Evolutionary conservation across 2,113 vertebrate species (phyloP), one percentile per base, ranked within the genome.

Genomic region (Crocuta crocuta): DNA sequence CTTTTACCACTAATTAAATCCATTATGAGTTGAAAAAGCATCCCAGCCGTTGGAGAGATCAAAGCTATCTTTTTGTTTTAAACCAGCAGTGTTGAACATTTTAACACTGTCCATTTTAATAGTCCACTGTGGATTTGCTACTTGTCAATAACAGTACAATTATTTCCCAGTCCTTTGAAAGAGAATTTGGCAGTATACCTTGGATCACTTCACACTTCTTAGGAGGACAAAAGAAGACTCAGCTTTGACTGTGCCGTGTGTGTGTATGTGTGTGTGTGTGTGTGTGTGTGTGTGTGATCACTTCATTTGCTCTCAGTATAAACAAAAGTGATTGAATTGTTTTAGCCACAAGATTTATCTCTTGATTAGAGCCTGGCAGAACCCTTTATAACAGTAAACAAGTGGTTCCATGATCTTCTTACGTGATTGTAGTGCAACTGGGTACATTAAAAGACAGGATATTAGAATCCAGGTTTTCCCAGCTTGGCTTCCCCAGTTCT

Each of bases 91-190:
- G 71, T 98, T 98, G 94, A 94, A 53, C 94, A 96, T 98, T 98
- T 98, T 97, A 97, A 82, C 94, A 88, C 82, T 98, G 98, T 98
- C 98, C 98, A 98, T 98, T 98, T 98, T 98, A 98, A 97, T 97
- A 95, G 95, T 88, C 82, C 91, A 87, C 92, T 95, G 96, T 98
- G 95, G 98, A 98, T 98, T 98, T 98, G 97, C 97, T 98, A 58
- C 97, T 97, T 98, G 97, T 98, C 98, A 98, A 98, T 93, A 98
- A 95, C 66, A 97, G 93, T 93, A 95, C 96, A 98, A 97, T 98
- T 97, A 98, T 98, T 98, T 98, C 96, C 96, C 98, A 53, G 97
- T 98, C 97, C 96, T 4, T 96, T 98, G 98, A 97, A 97, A 95
- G 61, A 98, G 88, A 95, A 96, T 95, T 97, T 98, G 97, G 98